These are phyloP conservation scores for Azorinus chamasolen DNA, from an alignment of 2,888 invertebrate species.

Conservation along the genomic window DNA sequence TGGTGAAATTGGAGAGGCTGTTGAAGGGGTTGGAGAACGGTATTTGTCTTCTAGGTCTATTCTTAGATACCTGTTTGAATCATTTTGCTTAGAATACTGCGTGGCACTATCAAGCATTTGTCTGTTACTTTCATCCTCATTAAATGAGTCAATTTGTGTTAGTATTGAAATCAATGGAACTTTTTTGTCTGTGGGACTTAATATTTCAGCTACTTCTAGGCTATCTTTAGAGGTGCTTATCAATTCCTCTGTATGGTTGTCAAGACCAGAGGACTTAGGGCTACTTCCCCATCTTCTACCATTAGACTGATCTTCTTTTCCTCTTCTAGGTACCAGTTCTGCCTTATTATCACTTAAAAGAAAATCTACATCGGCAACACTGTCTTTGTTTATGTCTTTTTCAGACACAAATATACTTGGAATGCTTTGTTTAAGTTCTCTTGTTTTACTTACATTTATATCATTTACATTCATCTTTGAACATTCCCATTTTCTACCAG, in stretches of 20 bases:
- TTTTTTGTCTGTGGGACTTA: slow-evolving; percentile 40
- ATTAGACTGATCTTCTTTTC: neutral
- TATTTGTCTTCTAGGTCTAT: slow-evolving; percentile 57
- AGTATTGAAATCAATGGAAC: neutral
- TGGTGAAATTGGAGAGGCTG: slow-evolving; percentile 76
- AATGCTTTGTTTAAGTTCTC: slow-evolving; percentile 6
- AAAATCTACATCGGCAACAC: too few relatives aligned
- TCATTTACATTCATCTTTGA: too few relatives aligned
- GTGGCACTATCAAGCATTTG: neutral
- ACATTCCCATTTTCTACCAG: too few relatives aligned
- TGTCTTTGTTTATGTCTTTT: slow-evolving; percentile 14
- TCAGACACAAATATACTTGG: slow-evolving; percentile 63
- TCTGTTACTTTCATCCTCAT: slow-evolving; percentile 3
- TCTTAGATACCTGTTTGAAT: slow-evolving; percentile 71
- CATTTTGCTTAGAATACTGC: slow-evolving; percentile 41
- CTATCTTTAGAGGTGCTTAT: slow-evolving; percentile 61
- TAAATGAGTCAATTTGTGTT: slow-evolving; percentile 21
- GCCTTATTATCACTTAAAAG: neutral
- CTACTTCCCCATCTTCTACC: slow-evolving; percentile 1
- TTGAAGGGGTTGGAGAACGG: slow-evolving; percentile 61
- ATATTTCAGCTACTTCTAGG: slow-evolving; percentile 78
- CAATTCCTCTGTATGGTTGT: slow-evolving; percentile 24
- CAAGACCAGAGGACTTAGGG: slow-evolving; percentile 45
- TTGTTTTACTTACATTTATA: too few relatives aligned
- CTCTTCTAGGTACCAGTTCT: neutral